These are phyloP conservation scores for Idaea straminata DNA, from an alignment of 2,888 invertebrate species.

Conservation along the genomic window DNA sequence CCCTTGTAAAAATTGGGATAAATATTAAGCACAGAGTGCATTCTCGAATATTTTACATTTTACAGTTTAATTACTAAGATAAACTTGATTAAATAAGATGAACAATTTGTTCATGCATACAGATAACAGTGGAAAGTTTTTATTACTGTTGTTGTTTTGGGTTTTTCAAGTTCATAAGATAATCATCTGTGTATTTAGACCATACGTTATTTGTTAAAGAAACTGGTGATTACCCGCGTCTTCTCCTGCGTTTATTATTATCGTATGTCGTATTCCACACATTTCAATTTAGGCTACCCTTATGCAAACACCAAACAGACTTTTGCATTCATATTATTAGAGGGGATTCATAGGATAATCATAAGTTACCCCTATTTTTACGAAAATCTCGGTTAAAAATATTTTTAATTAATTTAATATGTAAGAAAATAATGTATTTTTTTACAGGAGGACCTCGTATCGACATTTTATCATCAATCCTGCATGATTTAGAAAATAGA, in stretches of 20 bases:
- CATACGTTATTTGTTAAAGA: no score
- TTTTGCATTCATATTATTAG: no score
- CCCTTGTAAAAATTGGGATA: no score
- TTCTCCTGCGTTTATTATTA: no score
- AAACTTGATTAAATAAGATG: not conserved
- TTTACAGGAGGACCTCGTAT: slow-evolving; percentile 80
- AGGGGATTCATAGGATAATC: no score
- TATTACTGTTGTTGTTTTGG: not conserved
- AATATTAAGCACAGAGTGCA: no score
- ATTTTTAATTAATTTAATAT: slow-evolving; percentile 13
- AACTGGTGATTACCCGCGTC: no score
- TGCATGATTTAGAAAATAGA: slow-evolving; percentile 82
- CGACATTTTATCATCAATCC: slow-evolving; percentile 83
- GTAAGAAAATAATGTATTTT: not conserved
- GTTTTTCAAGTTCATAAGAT: not conserved
- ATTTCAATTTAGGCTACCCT: no score
- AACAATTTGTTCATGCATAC: not conserved
- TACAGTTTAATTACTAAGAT: not conserved
- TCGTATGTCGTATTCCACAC: no score
- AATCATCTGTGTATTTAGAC: not conserved
- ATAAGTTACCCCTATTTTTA: no score
- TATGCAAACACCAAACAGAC: no score
- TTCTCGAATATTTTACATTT: not conserved
- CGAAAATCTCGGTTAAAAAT: no score
- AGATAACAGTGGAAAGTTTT: not conserved